Base-by-base conservation (phyloP, 2,797 vertebrate species). In the Mycteria americana region DNA sequence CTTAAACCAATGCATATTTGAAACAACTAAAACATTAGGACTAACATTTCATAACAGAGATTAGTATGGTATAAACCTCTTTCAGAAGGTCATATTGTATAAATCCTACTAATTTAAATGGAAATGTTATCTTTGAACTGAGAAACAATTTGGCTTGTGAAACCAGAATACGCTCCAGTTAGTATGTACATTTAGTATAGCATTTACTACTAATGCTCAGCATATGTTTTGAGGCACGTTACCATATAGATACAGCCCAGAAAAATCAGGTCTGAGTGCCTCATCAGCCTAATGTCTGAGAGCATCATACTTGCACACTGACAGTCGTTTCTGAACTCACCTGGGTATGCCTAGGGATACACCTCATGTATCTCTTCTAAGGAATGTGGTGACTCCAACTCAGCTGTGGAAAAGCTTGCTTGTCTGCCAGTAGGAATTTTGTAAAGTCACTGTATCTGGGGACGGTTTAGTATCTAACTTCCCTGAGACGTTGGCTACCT, bases 1-100 rank as follows among this genome's bases (percentile, higher is more conserved):
- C 59, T 96, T 82, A 76, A 91, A 81, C 30, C 25, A 65, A 43
- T 33, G 50, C 30, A 18, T 33, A 92, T 82, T 89, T 76, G 67
- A 91, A 92, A 87, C 62, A 95, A 92, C 83, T 63, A 41, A 79
- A 92, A 89, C 77, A 91, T 83, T 93, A 88, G 57, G 78, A 89
- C 53, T 92, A 94, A 85, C 81, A 91, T 91, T 96, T 96, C 81
- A 50, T 80, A 95, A 92, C 75, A 94, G 31, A 80, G 95, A 95
- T 94, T 92, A 94, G 37, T 9, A 77, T 5, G 21, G 18, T 53
- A 89, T 93, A 95, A 94, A 93, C 81, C 77, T 93, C 89, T 89
- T 87, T 83, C 21, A 27, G 6, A 83, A 77, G 72, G 75, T 70
- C 81, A 77, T 54, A 53, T 25, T 87, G 11, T 43, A 50, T 39